A percentile compares a stretch with the other conserved stretches of the same genome.
These are phyloP conservation scores for Antheraea pernyi DNA, from an alignment of 1,140 invertebrate genomes.

Conservation along the genomic window DNA sequence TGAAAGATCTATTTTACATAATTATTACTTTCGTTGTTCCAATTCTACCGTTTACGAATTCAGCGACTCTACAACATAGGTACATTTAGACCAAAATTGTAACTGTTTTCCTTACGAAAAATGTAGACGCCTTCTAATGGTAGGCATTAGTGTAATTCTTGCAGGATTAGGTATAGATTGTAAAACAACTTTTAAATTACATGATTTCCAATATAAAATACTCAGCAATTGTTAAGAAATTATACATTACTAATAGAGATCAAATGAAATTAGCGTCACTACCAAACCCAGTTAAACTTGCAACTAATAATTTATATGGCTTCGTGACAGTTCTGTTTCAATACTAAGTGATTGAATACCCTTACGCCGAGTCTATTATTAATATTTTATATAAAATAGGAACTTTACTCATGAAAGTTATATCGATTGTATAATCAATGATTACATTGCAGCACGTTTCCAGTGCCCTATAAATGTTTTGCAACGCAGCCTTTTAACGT, in stretches of 20 bases:
- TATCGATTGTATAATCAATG: slow-evolving; percentile 8
- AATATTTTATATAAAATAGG: not conserved
- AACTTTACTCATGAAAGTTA: not conserved
- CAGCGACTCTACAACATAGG: too few relatives aligned
- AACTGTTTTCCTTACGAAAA: too few relatives aligned
- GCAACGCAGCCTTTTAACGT: not conserved
- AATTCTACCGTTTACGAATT: too few relatives aligned
- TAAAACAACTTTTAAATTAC: too few relatives aligned
- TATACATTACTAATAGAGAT: not conserved
- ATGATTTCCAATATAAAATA: too few relatives aligned
- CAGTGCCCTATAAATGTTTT: not conserved
- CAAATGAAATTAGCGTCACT: not conserved
- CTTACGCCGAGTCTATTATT: not conserved
- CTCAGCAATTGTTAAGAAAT: not conserved
- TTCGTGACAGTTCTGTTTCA: not conserved
- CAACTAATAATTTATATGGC: not conserved
- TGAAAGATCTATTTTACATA: too few relatives aligned
- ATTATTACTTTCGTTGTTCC: too few relatives aligned
- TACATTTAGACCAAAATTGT: too few relatives aligned
- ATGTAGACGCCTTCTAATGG: too few relatives aligned
- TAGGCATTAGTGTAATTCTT: too few relatives aligned
- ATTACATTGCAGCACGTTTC: not conserved
- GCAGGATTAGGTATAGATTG: too few relatives aligned
- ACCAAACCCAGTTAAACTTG: not conserved
- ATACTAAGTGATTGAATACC: not conserved